Base-by-base conservation (phyloP, 2,888 invertebrate species). In the Stenodema calcarata region DNA sequence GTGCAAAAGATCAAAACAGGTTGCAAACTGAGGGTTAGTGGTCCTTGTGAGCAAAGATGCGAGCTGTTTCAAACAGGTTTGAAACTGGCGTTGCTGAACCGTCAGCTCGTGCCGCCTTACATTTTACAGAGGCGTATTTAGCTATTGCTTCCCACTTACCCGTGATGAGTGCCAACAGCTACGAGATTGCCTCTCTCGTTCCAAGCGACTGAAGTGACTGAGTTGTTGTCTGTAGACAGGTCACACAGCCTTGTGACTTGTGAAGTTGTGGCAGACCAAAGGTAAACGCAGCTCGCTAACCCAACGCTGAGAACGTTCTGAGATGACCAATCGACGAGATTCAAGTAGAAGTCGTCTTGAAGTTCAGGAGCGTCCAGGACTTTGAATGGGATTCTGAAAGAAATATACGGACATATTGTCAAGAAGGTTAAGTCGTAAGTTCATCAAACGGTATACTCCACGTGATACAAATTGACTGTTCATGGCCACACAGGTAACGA, bases 191-290 rank as follows among this genome's bases (percentile, higher is more conserved):
- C 90, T 70, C 99, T 94, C 91, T 99, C 99, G 91, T 98, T 97
- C 99, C 99, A 99, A 78, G 99, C 97, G 23, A 99, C 99, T 0
- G 99, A 99, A 2, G 99, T 99, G 47, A 99, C 99, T 7, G 97
- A 95, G 91, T 99, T 99, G 28, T 95, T 95, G 91, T 98, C 98
- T 47, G 88, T 87, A 6, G 97, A 96, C 87, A 99, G 93, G 92
- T 99, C 99, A 92, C 99, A 99, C 44, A 99, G 92, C 90, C 98
- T 94, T 41, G 98, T 98, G 89, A 98, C 98, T 94, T 99, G 98
- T 91, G 98, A 98, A 88, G 99, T 99, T 91, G 98, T 98, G 12
- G 99, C 99, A 90, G 98, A 98, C 99, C 99, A 99, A 87, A 99
- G 92, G 91, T 99, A 99, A 0, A 99, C 99, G 91, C 99, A 99